These are phyloP conservation scores for Amorpha juglandis DNA, from an alignment of 2,888 invertebrate genomes.

Conservation along the genomic window DNA sequence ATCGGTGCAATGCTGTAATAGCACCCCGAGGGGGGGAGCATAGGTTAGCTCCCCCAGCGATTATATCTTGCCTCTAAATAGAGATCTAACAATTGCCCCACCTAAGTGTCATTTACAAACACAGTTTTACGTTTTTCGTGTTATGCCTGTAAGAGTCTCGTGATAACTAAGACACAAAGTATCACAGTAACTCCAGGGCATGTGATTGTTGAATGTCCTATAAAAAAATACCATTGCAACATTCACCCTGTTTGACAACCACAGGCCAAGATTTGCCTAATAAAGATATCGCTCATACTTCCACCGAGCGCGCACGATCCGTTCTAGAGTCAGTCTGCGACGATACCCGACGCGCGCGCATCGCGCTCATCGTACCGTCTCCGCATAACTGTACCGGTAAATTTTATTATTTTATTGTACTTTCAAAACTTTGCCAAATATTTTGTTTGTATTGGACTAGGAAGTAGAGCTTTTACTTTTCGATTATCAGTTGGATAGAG, in stretches of 20 bases:
- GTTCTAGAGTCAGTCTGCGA: conserved; percentile 53
- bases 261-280: conserved; percentile 47
- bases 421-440: conserved; percentile 32
- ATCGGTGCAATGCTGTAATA: too few relatives aligned
- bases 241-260: conserved; percentile 3
- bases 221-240: neutral
- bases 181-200: too few relatives aligned
- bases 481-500: neutral
- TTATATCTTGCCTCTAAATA: too few relatives aligned
- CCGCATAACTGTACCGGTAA: conserved; percentile 42
- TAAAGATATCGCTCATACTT: conserved; percentile 42
- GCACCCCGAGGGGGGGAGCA: too few relatives aligned
- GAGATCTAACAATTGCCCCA: too few relatives aligned
- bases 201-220: too few relatives aligned
- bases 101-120: too few relatives aligned
- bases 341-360: conserved; percentile 59
- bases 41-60: too few relatives aligned
- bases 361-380: conserved; percentile 49
- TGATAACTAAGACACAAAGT: too few relatives aligned
- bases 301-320: conserved; percentile 47
- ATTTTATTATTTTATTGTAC: conserved; percentile 42
- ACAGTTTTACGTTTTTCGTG: too few relatives aligned
- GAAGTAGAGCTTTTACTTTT: neutral
- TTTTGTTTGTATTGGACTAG: neutral
- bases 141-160: too few relatives aligned